Evolutionary conservation across 1,140 invertebrate genomes (phyloP).

Genomic region (Drosophila bifasciata): DNA sequence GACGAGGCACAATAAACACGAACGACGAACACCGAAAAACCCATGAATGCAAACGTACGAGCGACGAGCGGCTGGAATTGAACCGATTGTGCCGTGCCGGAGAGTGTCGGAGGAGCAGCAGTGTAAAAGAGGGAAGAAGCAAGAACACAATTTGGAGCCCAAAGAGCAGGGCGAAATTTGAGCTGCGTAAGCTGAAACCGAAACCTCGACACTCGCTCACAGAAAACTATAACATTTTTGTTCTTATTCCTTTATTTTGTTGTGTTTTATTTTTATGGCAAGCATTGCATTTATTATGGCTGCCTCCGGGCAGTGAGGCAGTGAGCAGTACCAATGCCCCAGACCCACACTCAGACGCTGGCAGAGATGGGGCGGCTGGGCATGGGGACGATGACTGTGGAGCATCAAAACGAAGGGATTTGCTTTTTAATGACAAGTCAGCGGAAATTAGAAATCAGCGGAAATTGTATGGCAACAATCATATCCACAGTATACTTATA

Average conservation of each 20-base stretch:
- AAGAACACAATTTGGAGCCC: too few relatives aligned
- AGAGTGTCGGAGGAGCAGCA: constrained; percentile 17
- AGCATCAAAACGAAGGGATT: constrained; percentile 66
- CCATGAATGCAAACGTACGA: constrained; percentile 17
- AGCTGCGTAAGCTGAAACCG: constrained; percentile 72
- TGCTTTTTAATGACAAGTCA: constrained; percentile 65
- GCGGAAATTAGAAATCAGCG: constrained; percentile 81
- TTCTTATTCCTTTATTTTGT: constrained; percentile 48
- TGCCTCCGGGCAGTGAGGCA: constrained; percentile 27
- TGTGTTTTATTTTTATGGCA: constrained; percentile 75
- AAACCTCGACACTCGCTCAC: constrained; percentile 38
- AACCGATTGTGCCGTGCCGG: constrained; percentile 19
- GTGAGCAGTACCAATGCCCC: constrained; percentile 9
- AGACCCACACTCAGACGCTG: constrained; percentile 14
- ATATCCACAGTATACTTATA: constrained; percentile 36
- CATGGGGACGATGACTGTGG: constrained; percentile 28
- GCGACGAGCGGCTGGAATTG: constrained; percentile 13
- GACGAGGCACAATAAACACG: constrained; percentile 71
- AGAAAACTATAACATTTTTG: constrained; percentile 73
- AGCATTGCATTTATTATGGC: constrained; percentile 76
- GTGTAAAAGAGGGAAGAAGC: constrained; percentile 10
- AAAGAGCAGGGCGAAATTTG: constrained; percentile 52
- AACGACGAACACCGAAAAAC: constrained; percentile 52
- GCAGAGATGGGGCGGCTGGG: neutral
- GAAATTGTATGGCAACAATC: constrained; percentile 67